These are phyloP conservation scores for Hydropotes inermis DNA, from an alignment of 2,113 vertebrate genomes.

Conservation along the genomic window DNA sequence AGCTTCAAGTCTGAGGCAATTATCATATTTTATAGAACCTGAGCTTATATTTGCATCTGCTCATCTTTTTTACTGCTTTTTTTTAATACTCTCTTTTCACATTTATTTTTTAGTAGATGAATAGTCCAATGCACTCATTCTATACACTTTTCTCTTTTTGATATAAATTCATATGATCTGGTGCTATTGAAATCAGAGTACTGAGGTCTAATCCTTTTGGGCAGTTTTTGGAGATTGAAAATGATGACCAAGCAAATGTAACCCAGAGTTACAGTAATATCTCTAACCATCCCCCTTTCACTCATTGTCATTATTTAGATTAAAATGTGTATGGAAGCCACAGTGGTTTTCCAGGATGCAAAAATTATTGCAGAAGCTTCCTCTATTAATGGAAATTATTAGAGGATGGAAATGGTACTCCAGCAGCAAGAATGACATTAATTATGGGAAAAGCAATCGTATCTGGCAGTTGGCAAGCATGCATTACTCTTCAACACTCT, in stretches of 20 bases:
- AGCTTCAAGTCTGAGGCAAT: conserved; percentile 48
- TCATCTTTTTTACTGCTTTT: conserved; percentile 54
- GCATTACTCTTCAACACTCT: conserved; percentile 59
- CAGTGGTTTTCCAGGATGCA: conserved; percentile 68
- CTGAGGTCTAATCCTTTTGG: neutral
- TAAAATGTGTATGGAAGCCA: conserved; percentile 71
- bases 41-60: conserved; percentile 60
- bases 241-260: conserved; percentile 47
- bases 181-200: conserved; percentile 16
- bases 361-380: conserved; percentile 71
- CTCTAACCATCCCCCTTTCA: conserved; percentile 6
- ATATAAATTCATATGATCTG: conserved; percentile 22
- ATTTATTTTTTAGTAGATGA: conserved; percentile 22
- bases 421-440: conserved; percentile 63
- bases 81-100: conserved; percentile 22
- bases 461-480: conserved; percentile 58
- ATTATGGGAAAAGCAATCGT: conserved; percentile 49
- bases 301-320: conserved; percentile 70
- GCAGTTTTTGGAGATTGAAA: conserved; percentile 9
- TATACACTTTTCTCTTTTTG: conserved; percentile 23
- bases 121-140: neutral
- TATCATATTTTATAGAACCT: conserved; percentile 63
- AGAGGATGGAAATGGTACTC: conserved; percentile 46
- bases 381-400: conserved; percentile 72
- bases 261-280: neutral